phyloP scores from a whole-genome alignment of 2,113 vertebrate species.

The Eolophus roseicapilla region DNA sequence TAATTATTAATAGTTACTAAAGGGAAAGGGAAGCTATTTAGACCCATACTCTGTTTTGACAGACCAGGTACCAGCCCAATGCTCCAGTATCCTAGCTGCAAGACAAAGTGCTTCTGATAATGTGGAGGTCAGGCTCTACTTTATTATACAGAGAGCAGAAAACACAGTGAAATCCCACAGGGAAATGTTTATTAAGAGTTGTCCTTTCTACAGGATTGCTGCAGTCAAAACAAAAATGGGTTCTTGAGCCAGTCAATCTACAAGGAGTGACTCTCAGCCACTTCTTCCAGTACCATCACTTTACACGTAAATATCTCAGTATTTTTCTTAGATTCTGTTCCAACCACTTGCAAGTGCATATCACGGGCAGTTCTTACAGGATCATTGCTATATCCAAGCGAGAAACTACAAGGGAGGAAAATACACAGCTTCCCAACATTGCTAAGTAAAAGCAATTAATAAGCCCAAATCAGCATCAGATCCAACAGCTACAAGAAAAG shows the following conservation, averaged over 20 bases:
- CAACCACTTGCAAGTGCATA: background rate
- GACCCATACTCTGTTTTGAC: background rate
- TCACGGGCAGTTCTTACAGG: background rate
- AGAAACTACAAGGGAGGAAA: background rate
- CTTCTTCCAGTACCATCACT: background rate
- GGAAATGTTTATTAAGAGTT: background rate
- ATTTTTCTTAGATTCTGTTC: background rate
- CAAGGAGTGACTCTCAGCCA: background rate
- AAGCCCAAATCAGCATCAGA: background rate
- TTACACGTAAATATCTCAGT: background rate
- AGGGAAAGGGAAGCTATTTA: slow-evolving; percentile 42
- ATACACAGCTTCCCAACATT: background rate
- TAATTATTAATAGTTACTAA: slow-evolving; percentile 47
- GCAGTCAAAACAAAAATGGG: background rate
- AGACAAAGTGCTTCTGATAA: background rate
- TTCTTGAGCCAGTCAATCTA: background rate
- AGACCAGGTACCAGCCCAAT: background rate
- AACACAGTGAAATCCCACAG: background rate
- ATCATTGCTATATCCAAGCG: background rate
- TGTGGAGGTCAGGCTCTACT: background rate
- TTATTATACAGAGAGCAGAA: background rate
- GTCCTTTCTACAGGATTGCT: background rate
- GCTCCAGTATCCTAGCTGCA: background rate
- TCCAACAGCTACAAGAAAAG: background rate
- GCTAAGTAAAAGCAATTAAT: background rate